Conservation (phyloP, 1,140 invertebrate genomes). For the Drosophila tani region DNA sequence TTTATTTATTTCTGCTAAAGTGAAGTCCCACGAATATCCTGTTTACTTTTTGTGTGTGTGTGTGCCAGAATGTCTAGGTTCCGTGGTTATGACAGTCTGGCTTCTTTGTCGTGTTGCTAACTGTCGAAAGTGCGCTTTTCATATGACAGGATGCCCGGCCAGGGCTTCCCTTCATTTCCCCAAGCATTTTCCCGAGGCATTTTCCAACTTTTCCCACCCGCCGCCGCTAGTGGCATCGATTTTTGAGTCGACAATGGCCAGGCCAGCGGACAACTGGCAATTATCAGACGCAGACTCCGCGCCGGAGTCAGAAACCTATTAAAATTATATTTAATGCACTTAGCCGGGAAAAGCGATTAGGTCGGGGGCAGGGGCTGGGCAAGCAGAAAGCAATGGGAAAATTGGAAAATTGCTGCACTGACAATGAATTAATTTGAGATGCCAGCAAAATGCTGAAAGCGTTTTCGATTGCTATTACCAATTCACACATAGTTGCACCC, state of each 20-base stretch:
- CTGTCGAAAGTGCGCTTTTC: slow-evolving; percentile 35
- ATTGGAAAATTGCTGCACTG: slow-evolving; percentile 26
- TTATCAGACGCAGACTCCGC: slow-evolving; percentile 17
- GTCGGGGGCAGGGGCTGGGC: neutral
- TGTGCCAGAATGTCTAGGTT: neutral
- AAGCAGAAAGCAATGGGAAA: neutral
- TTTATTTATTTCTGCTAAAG: neutral
- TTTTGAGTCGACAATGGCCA: slow-evolving; percentile 28
- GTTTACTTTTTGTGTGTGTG: neutral
- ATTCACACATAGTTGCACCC: neutral
- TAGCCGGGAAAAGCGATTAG: slow-evolving; percentile 38
- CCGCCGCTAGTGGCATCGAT: slow-evolving; percentile 19
- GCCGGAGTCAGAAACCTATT: slow-evolving; percentile 26
- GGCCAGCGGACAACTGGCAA: slow-evolving; percentile 24
- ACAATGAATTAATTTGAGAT: slow-evolving; percentile 28
- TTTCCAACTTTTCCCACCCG: neutral
- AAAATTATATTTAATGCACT: slow-evolving; percentile 55
- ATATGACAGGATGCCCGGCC: slow-evolving; percentile 33
- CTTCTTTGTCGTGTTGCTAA: slow-evolving; percentile 30
- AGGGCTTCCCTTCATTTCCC: slow-evolving; percentile 9
- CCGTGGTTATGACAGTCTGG: neutral
- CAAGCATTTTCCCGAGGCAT: neutral
- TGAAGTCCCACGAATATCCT: neutral
- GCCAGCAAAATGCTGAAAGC: neutral
- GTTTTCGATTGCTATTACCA: neutral